Evolutionary conservation across 2,888 invertebrate species (phyloP).

Genomic region (Dioctria linearis): DNA sequence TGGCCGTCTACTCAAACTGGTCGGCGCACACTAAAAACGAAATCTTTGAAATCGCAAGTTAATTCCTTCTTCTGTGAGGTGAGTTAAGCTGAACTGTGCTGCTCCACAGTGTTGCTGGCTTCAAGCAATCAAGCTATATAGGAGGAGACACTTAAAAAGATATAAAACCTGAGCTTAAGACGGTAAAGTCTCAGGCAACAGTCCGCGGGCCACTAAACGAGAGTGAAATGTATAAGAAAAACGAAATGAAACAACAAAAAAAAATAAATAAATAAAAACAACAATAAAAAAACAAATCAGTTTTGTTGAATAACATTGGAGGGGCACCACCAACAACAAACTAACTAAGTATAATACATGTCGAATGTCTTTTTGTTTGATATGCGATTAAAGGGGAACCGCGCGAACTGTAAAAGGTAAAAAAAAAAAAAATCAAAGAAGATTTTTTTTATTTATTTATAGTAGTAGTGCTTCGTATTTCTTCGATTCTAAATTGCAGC

Average conservation of each 20-base stretch:
- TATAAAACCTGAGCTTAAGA: slow-evolving; percentile 47
- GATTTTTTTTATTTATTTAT: not conserved
- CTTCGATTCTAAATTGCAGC: slow-evolving; percentile 26
- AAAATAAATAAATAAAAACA: not conserved
- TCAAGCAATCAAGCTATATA: slow-evolving; percentile 15
- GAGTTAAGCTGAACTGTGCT: not conserved
- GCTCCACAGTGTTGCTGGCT: slow-evolving; percentile 21
- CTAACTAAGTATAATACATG: slow-evolving; percentile 8
- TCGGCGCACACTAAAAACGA: slow-evolving; percentile 72
- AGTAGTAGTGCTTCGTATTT: not conserved
- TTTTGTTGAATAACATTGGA: slow-evolving; percentile 49
- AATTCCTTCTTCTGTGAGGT: slow-evolving; percentile 57
- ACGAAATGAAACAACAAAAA: slow-evolving; percentile 25
- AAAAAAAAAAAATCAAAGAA: slow-evolving; percentile 17
- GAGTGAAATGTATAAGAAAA: slow-evolving; percentile 49
- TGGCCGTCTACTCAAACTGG: slow-evolving; percentile 72
- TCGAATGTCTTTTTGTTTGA: slow-evolving; percentile 30
- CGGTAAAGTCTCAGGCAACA: slow-evolving; percentile 39
- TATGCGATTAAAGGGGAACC: slow-evolving; percentile 39
- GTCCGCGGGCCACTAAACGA: slow-evolving; percentile 48
- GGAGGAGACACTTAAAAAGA: slow-evolving; percentile 26
- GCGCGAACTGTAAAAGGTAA: not conserved
- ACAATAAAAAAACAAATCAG: not conserved
- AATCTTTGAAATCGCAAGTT: slow-evolving; percentile 64
- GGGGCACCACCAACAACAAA: slow-evolving; percentile 25